Percentiles rank a stretch among this genome's conserved stretches.
Conservation (phyloP, 2,888 invertebrate species). For the Ormyrus nitidulus region DNA sequence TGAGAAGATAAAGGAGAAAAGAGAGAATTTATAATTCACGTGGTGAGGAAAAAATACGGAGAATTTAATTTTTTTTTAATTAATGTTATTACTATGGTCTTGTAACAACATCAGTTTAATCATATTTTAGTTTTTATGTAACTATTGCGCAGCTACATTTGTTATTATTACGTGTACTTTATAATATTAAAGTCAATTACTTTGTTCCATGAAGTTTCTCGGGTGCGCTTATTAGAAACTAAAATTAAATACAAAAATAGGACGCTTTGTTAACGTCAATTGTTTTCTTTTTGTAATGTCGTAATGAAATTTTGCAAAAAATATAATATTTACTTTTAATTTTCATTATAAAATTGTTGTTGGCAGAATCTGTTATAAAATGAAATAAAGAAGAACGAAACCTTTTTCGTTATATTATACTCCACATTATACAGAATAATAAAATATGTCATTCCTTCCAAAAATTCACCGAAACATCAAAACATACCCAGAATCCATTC, state of each 20-base stretch:
- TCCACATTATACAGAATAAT: no score
- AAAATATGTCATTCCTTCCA: no score
- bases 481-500: no score
- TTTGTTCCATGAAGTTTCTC: not conserved
- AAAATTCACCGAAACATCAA: no score
- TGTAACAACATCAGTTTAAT: not conserved
- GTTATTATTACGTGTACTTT: slow-evolving; percentile 25
- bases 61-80: not conserved
- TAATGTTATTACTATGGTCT: not conserved
- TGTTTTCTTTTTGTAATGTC: not conserved
- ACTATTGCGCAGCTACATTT: not conserved
- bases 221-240: slow-evolving; percentile 25
- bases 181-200: slow-evolving; percentile 35
- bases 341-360: no score
- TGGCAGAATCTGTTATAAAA: no score
- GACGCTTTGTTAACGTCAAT: slow-evolving; percentile 3
- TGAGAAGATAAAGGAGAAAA: not conserved
- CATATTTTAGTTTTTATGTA: slow-evolving; percentile 7
- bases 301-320: not conserved
- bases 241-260: slow-evolving; percentile 15
- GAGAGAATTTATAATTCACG: no score
- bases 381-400: no score
- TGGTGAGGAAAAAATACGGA: no score
- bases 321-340: no score
- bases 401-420: no score